Evolutionary conservation across 2,797 vertebrate genomes (phyloP).

Genomic region (Acanthis flammea): DNA sequence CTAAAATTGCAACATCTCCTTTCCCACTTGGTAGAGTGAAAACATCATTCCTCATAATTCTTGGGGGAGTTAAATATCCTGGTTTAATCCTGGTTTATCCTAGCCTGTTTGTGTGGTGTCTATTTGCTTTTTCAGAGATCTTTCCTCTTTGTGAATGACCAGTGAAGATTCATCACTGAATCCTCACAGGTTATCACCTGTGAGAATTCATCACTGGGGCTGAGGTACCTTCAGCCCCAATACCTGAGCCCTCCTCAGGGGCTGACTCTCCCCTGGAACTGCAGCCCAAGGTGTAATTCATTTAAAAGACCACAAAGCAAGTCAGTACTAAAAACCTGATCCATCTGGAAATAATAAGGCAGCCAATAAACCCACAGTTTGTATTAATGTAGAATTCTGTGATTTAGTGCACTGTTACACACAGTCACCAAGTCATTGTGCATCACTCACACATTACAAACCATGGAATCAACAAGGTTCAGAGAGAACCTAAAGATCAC

Average conservation of each 20-base stretch:
- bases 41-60: background rate
- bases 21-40: background rate
- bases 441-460: background rate
- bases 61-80: background rate
- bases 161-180: background rate
- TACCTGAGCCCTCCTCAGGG: accelerated
- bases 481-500: background rate
- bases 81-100: background rate
- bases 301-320: background rate
- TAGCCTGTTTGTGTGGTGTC: background rate
- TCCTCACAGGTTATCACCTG: too few relatives aligned
- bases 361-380: background rate
- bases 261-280: background rate
- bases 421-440: background rate
- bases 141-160: background rate
- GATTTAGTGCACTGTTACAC: background rate
- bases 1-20: background rate
- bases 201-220: too few relatives aligned
- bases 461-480: background rate
- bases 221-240: background rate
- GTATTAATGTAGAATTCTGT: background rate
- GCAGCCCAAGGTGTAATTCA: accelerated
- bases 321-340: background rate
- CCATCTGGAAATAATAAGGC: background rate
- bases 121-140: background rate